Conservation (phyloP, 2,113 vertebrate genomes). For the Lepidiolamprologus cunningtoni region DNA sequence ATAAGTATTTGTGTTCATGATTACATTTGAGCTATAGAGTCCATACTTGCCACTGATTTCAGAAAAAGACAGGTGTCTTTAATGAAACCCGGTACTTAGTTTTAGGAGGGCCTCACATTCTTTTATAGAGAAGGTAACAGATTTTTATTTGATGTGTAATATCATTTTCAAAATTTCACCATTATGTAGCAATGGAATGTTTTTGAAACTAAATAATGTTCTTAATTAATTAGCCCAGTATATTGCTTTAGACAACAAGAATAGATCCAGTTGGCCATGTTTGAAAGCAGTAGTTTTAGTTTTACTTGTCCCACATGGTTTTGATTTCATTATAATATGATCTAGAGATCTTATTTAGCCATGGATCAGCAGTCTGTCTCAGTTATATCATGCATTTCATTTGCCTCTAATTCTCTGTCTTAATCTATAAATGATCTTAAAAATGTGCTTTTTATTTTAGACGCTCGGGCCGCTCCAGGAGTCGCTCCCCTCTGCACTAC, state of each 20-base stretch:
- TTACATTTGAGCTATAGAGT: neutral
- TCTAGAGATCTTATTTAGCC: neutral
- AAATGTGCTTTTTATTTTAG: conserved; percentile 49
- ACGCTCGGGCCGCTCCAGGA: conserved; percentile 88
- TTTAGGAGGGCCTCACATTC: neutral
- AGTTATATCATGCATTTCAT: neutral
- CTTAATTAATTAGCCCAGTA: neutral
- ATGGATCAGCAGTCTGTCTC: neutral
- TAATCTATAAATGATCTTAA: neutral
- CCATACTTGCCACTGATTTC: neutral
- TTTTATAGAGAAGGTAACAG: neutral
- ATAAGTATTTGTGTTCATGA: neutral
- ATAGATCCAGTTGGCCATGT: neutral
- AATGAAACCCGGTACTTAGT: rapidly evolving
- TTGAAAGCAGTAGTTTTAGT: neutral
- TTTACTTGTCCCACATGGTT: neutral
- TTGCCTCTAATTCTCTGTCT: neutral
- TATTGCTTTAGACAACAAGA: neutral
- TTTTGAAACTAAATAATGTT: neutral
- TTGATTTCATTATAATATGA: neutral
- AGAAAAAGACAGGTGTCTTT: neutral
- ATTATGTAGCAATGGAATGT: neutral
- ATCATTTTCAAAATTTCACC: neutral
- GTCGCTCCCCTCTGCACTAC: conserved; percentile 79
- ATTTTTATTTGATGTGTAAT: neutral